Evolutionary conservation across 2,888 invertebrate genomes (phyloP), one percentile per base, ranked within the genome.

Genomic region (Tiphia femorata): DNA sequence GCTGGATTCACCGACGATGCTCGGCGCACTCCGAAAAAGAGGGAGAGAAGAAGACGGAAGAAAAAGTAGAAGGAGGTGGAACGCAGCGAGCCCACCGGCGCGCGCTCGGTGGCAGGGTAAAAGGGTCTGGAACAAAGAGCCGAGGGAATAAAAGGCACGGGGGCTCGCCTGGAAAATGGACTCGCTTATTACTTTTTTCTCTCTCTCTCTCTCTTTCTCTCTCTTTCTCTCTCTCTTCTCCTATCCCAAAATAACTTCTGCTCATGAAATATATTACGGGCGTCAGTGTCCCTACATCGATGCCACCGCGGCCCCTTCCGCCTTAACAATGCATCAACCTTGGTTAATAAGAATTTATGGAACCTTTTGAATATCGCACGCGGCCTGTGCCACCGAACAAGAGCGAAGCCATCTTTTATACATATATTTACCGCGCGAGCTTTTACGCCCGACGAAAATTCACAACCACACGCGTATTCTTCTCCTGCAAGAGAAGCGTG

Each of bases 151-250:
- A 43, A 29, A 17, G 37, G 21, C 29, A 42, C 12, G 35, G 20
- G n/a, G 25, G 29, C 1, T 42, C 29, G 33, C 16, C n/a, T 42
- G 12, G 40, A 38, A 52, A 52, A 49, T 52, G 33, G 25, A 38
- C 48, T 43, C 49, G 43, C 52, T 58, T 58, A 49, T 58, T 38
- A 44, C 52, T 52, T 52, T 33, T 37, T 44, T 16, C 20, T 20
- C 20, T 19, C 30, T n/a, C n/a, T n/a, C n/a, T n/a, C n/a, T n/a
- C n/a, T n/a, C n/a, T n/a, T n/a, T n/a, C n/a, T n/a, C n/a, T n/a
- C n/a, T n/a, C n/a, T n/a, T n/a, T n/a, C n/a, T n/a, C n/a, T n/a
- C 21, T 25, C 8, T 25, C 8, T 25, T 8, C 25, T 5, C 25
- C 5, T 8, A 14, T 8, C 35, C 23, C 14, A 25, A 44, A 52